Percentiles rank a stretch among this genome's conserved stretches.
Conservation (phyloP, 2,113 vertebrate species). For the Dermatemys mawii region DNA sequence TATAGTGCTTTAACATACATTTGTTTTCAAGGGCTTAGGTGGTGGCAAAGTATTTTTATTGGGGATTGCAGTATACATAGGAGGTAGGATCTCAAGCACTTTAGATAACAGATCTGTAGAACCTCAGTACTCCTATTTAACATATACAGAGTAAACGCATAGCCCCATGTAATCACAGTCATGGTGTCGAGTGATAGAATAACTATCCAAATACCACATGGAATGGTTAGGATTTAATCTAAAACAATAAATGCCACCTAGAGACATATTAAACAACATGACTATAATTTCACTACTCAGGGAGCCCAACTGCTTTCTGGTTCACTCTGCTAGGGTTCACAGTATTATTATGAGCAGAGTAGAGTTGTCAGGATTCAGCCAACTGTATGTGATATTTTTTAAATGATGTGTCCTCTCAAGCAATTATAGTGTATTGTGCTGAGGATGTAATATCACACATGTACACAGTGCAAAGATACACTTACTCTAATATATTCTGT, state of each 20-base stretch:
- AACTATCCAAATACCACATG: neutral
- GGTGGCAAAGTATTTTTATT: neutral
- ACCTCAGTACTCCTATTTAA: neutral
- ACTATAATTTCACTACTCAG: neutral
- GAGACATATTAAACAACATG: constrained; percentile 1
- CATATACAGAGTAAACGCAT: neutral
- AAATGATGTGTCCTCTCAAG: neutral
- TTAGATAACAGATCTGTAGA: neutral
- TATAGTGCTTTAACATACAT: neutral
- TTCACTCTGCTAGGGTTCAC: neutral
- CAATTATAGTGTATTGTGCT: neutral
- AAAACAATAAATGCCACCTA: constrained; percentile 26
- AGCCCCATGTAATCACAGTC: neutral
- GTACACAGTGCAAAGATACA: neutral
- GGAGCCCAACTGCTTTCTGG: neutral
- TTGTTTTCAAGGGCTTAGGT: neutral
- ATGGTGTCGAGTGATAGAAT: neutral
- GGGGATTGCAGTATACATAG: neutral
- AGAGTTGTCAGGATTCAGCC: neutral
- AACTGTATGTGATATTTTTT: neutral
- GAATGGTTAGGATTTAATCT: constrained; percentile 28
- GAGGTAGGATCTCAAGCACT: neutral
- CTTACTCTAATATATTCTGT: neutral
- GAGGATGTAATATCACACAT: neutral
- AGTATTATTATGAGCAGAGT: neutral